A percentile compares a stretch with the other conserved stretches of the same genome.
Conservation (phyloP, 2,888 invertebrate genomes). For the Lydus trimaculatus region DNA sequence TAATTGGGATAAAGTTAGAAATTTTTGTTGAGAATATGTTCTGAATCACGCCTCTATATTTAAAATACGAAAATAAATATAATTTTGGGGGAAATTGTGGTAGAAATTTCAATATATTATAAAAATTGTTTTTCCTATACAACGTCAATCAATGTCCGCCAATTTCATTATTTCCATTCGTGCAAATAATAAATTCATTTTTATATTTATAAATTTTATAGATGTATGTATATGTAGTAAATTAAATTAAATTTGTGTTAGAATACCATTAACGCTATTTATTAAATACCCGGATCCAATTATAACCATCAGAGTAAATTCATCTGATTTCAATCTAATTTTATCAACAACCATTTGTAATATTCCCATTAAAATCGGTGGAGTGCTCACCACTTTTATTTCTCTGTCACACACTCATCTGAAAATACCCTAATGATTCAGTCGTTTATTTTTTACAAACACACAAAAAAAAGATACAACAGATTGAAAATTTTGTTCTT, state of each 20-base stretch:
- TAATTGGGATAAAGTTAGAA: neutral
- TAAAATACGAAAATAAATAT: neutral
- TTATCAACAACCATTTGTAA: constrained; percentile 15
- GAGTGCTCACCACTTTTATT: neutral
- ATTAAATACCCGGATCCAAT: constrained; percentile 12
- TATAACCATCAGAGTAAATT: constrained; percentile 12
- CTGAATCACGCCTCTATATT: no score
- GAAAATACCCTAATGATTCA: constrained; percentile 1
- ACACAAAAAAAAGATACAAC: neutral
- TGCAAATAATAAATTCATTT: neutral
- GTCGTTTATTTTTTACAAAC: neutral
- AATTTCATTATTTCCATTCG: neutral
- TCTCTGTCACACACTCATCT: neutral
- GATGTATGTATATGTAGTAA: no score
- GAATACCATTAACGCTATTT: neutral
- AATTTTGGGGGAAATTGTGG: neutral
- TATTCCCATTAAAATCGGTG: constrained; percentile 16
- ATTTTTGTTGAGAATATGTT: neutral
- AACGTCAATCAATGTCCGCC: neutral
- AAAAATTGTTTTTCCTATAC: neutral
- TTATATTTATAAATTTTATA: neutral
- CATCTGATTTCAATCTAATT: constrained; percentile 12
- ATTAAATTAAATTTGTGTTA: neutral
- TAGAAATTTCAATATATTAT: neutral
- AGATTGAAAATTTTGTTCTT: neutral